These are phyloP conservation scores for Muscicapa comitata DNA, from an alignment of 2,797 vertebrate genomes.

Conservation along the genomic window DNA sequence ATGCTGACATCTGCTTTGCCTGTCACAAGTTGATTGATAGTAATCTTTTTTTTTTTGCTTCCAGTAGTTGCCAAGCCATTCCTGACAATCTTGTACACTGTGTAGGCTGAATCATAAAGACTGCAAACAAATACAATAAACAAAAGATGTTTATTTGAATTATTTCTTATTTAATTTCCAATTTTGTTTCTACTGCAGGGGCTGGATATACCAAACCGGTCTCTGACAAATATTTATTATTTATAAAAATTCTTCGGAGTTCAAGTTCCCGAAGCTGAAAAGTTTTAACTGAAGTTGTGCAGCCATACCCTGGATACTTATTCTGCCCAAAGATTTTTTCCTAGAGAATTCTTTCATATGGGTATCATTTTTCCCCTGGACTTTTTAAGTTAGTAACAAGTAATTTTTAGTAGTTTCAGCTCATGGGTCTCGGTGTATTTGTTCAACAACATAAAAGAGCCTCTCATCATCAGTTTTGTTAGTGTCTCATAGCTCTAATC, in stretches of 20 bases:
- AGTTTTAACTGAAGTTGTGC: neutral
- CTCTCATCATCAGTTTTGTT: conserved; percentile 23
- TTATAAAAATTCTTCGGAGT: neutral
- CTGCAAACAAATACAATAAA: neutral
- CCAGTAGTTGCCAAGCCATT: neutral
- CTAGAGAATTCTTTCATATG: neutral
- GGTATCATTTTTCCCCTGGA: neutral
- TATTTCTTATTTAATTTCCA: neutral
- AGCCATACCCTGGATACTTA: neutral
- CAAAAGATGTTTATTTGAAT: neutral
- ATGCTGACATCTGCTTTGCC: neutral
- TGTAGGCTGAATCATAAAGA: neutral
- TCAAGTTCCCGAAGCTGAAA: neutral
- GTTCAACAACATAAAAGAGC: conserved; percentile 9
- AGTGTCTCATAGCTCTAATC: conserved; percentile 37
- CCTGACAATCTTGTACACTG: neutral
- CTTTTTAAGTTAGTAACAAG: neutral
- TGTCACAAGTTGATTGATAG: neutral
- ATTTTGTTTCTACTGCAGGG: neutral
- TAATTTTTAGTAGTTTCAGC: conserved; percentile 17
- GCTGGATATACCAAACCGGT: neutral
- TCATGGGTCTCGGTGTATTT: conserved; percentile 16
- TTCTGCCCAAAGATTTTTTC: neutral
- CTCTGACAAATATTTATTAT: neutral
- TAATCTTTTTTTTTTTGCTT: neutral